phyloP scores from a whole-genome alignment of 2,888 invertebrate genomes.

The Eumerus sabulonum region DNA sequence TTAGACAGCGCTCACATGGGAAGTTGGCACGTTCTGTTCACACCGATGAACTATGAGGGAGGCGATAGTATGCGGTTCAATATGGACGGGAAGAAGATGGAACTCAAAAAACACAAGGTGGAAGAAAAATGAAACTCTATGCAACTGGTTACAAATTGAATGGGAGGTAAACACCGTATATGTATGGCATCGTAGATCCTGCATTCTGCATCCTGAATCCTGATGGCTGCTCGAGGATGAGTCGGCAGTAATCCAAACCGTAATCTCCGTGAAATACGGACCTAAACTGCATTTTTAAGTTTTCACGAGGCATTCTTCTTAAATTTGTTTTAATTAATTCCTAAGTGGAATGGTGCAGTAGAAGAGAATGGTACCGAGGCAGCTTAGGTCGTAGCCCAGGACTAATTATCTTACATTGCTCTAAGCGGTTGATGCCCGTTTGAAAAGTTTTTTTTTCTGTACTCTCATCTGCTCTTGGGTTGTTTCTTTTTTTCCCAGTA shows the following conservation, averaged over 20 bases:
- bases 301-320: slow-evolving; percentile 55
- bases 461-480: slow-evolving; percentile 5
- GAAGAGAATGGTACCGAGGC: slow-evolving; percentile 22
- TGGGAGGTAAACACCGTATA: slow-evolving; percentile 27
- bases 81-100: neutral
- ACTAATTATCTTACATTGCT: slow-evolving; percentile 54
- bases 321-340: slow-evolving; percentile 63
- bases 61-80: slow-evolving; percentile 35
- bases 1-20: slow-evolving; percentile 15
- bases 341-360: slow-evolving; percentile 21
- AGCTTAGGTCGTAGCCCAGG: slow-evolving; percentile 9
- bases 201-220: no score
- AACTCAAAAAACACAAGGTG: neutral
- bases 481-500: neutral
- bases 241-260: slow-evolving; percentile 38
- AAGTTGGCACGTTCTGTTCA: slow-evolving; percentile 48
- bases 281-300: slow-evolving; percentile 58
- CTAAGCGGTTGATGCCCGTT: slow-evolving; percentile 48
- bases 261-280: slow-evolving; percentile 52
- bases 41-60: slow-evolving; percentile 33
- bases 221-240: neutral
- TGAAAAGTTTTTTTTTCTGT: slow-evolving; percentile 49
- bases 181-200: neutral
- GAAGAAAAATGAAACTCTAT: slow-evolving; percentile 38
- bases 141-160: slow-evolving; percentile 37